phyloP scores from a whole-genome alignment of 2,888 invertebrate genomes.

The Alloplasta piceator region DNA sequence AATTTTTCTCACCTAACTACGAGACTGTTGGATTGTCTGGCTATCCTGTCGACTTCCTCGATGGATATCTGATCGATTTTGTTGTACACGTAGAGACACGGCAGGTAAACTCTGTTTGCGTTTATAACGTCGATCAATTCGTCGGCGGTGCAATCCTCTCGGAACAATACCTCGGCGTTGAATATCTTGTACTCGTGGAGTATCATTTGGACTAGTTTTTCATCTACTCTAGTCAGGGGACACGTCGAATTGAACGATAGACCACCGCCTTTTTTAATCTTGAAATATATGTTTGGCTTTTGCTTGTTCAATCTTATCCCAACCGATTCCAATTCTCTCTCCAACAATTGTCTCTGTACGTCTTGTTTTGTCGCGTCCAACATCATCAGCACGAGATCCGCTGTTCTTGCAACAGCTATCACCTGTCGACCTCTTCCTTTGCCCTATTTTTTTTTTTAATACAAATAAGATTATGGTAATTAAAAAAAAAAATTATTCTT shows the following conservation, averaged over 20 bases:
- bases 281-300: constrained; percentile 99
- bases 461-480: background rate
- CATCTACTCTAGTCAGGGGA: constrained; percentile 95
- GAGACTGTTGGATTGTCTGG: constrained; percentile 93
- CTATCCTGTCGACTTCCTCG: constrained; percentile 98
- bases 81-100: constrained; percentile 99
- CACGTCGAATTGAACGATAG: constrained; percentile 98
- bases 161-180: constrained; percentile 96
- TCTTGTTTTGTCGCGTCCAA: constrained; percentile 99
- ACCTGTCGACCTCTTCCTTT: constrained; percentile 96
- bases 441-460: constrained; percentile 83
- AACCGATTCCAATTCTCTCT: constrained; percentile 98
- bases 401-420: constrained; percentile 99
- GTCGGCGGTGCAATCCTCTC: constrained; percentile 97
- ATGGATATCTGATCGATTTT: constrained; percentile 99
- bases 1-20: constrained; percentile 91
- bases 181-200: constrained; percentile 99
- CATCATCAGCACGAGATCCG: constrained; percentile 99
- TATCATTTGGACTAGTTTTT: constrained; percentile 99
- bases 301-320: constrained; percentile 97
- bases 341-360: constrained; percentile 95
- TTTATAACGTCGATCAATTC: constrained; percentile 99
- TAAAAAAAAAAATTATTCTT: background rate
- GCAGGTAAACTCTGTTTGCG: constrained; percentile 95
- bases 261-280: constrained; percentile 98